Evolutionary conservation across 2,888 invertebrate genomes (phyloP).

Genomic region (Platycheirus albimanus): DNA sequence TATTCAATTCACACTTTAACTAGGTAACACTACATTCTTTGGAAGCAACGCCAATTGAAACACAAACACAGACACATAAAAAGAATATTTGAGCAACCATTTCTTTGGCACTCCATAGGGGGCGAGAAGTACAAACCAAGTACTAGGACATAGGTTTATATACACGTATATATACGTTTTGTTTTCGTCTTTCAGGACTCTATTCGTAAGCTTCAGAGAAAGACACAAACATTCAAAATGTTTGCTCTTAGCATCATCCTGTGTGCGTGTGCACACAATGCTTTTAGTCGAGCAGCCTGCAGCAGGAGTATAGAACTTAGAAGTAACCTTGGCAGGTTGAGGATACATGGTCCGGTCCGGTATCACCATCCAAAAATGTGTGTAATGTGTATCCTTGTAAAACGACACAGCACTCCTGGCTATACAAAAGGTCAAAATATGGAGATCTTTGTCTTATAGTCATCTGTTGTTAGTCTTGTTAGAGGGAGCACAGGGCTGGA

Average conservation of each 20-base stretch:
- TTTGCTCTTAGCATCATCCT: constrained; percentile 25
- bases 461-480: constrained; percentile 34
- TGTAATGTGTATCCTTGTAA: constrained; percentile 34
- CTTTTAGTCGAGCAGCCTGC: constrained; percentile 25
- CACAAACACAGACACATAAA: neutral
- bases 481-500: neutral
- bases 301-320: constrained; percentile 1
- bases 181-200: constrained; percentile 35
- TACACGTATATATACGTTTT: neutral
- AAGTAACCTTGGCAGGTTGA: constrained; percentile 32
- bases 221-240: constrained; percentile 26
- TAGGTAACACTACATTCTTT: constrained; percentile 10
- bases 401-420: constrained; percentile 38
- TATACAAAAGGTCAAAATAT: constrained; percentile 57
- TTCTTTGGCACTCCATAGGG: constrained; percentile 7
- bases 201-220: constrained; percentile 41
- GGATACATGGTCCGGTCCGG: constrained; percentile 16
- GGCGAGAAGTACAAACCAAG: neutral
- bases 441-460: constrained; percentile 51
- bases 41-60: constrained; percentile 13
- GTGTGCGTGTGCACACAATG: constrained; percentile 46
- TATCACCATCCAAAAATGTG: neutral
- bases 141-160: no score
- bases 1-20: constrained; percentile 54
- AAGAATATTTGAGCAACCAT: constrained; percentile 9